Evolutionary conservation across 2,888 invertebrate species (phyloP).

Genomic region (Scaptomyza parva): DNA sequence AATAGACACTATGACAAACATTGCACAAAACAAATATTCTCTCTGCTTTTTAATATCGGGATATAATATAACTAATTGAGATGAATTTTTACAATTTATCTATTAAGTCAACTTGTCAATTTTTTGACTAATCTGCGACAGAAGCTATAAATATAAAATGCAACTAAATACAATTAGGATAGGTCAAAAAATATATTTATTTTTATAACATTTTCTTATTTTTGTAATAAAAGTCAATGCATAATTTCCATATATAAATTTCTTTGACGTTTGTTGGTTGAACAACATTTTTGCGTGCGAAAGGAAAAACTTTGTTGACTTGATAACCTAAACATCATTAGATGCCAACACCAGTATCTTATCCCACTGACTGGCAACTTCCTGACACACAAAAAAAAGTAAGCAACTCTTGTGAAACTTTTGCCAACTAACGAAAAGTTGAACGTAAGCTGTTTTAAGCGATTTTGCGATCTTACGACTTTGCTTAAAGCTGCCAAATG

Average conservation of each 20-base stretch:
- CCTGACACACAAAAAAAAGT: too few relatives aligned
- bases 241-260: neutral
- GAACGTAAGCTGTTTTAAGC: slow-evolving; percentile 30
- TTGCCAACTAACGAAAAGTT: slow-evolving; percentile 42
- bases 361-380: slow-evolving; percentile 26
- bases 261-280: neutral
- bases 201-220: neutral
- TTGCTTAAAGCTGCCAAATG: slow-evolving; percentile 26
- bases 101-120: neutral
- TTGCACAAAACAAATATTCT: too few relatives aligned
- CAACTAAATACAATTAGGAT: too few relatives aligned
- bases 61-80: too few relatives aligned
- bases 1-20: too few relatives aligned
- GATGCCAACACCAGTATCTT: slow-evolving; percentile 37
- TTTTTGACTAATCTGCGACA: neutral
- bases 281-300: neutral
- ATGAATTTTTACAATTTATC: too few relatives aligned
- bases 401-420: slow-evolving; percentile 34
- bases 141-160: too few relatives aligned
- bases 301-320: slow-evolving; percentile 25
- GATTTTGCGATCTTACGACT: slow-evolving; percentile 12
- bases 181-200: neutral
- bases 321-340: slow-evolving; percentile 45
- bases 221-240: neutral
- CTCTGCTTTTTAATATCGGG: too few relatives aligned